phyloP scores from a whole-genome alignment of 2,113 vertebrate species.

The Esox niger region DNA sequence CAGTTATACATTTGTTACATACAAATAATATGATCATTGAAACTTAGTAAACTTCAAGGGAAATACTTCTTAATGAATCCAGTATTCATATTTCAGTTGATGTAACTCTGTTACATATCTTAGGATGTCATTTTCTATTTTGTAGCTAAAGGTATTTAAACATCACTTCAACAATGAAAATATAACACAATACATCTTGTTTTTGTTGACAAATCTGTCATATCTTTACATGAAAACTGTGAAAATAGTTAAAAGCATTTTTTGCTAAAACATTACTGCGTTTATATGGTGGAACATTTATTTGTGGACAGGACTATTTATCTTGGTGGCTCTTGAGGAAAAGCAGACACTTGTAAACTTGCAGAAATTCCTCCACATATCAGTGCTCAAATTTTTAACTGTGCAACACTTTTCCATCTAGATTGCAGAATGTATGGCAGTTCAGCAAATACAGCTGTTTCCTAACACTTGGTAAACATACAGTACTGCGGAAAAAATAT shows the following conservation, averaged over 20 bases:
- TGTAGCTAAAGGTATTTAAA: conserved; percentile 28
- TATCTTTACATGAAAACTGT: conserved; percentile 43
- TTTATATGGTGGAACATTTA: not conserved
- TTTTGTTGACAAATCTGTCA: conserved; percentile 15
- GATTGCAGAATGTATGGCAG: too few species aligned
- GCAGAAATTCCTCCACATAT: not conserved
- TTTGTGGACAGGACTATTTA: not conserved
- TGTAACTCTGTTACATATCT: conserved; percentile 43
- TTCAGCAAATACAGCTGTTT: not conserved
- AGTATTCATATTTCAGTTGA: conserved; percentile 33
- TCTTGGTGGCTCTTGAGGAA: not conserved
- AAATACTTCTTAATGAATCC: conserved; percentile 22
- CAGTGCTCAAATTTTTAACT: not conserved
- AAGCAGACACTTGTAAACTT: not conserved
- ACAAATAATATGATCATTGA: conserved; percentile 29
- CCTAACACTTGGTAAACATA: not conserved
- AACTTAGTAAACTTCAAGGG: conserved; percentile 53
- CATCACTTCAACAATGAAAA: conserved; percentile 34
- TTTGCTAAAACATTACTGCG: not conserved
- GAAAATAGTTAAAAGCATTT: not conserved
- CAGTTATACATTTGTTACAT: conserved; percentile 48
- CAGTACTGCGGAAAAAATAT: not conserved
- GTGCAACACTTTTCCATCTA: not conserved
- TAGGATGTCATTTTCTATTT: conserved; percentile 13
- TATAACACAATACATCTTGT: conserved; percentile 46